Evolutionary conservation across 1,140 invertebrate species (phyloP).

Genomic region (Formica selysi): DNA sequence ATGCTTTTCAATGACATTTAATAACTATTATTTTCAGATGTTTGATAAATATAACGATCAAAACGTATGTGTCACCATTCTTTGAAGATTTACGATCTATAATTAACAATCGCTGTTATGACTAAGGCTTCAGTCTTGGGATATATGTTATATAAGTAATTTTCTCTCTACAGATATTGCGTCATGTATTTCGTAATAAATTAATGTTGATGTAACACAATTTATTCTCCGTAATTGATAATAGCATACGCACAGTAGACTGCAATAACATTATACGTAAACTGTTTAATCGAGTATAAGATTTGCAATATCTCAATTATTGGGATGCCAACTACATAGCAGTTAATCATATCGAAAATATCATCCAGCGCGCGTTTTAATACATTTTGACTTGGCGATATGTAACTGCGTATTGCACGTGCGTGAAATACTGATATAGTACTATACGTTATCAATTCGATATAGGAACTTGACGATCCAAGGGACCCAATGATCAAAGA

Average conservation of each 20-base stretch:
- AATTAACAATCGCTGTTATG: not conserved
- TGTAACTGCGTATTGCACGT: not conserved
- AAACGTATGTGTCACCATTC: not conserved
- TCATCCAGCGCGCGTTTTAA: not conserved
- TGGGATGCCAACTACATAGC: not conserved
- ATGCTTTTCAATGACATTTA: not conserved
- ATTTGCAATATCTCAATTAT: not conserved
- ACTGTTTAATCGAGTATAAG: not conserved
- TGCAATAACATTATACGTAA: not conserved
- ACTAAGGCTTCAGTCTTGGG: not conserved
- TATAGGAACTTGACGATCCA: not conserved
- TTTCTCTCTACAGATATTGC: not conserved
- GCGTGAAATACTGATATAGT: not conserved
- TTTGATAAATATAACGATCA: not conserved
- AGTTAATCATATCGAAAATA: constrained; percentile 32
- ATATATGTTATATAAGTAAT: not conserved
- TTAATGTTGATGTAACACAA: not conserved
- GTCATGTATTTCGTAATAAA: constrained; percentile 1
- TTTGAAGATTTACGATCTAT: not conserved
- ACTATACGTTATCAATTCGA: not conserved
- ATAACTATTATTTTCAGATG: not conserved
- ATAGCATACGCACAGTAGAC: not conserved
- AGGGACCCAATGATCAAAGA: not conserved
- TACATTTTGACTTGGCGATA: not conserved
- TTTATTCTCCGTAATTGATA: constrained; percentile 4